Base-by-base conservation (phyloP, 2,888 invertebrate species). In the Eupithecia exiguata region DNA sequence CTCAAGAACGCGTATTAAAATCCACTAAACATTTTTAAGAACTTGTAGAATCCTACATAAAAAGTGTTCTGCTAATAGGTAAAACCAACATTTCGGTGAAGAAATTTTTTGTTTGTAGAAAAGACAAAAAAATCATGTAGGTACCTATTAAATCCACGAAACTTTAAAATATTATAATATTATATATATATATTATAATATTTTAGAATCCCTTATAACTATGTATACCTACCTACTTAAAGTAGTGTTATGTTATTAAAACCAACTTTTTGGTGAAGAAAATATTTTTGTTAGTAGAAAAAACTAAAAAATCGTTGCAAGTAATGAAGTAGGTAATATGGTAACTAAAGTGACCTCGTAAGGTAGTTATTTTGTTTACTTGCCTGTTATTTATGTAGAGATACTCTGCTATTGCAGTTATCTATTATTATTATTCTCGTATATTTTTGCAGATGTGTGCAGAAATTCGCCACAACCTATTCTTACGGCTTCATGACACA, bases 401-500 rank as follows among this genome's bases (percentile, higher is more conserved):
- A n/a, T n/a, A 9, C 49, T 53, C 49, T 3, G 49, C 49, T 49
- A 49, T 46, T 18, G 5, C 46, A 18, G 16, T 6, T 18, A 18
- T 5, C 5, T 18, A 14, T 14, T 30, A 30, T 7, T 38, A 10
- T 38, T 43, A 53, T 21, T n/a, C n/a, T 49, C 9, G n/a, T 7
- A n/a, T 49, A 46, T 18, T 46, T 78, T 75, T 74, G 30, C 89
- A 94, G 94, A 82, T 94, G 93, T 79, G 93, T 93, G 69, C 87
- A 93, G 83, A 91, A 91, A 83, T 93, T 94, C 80, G 86, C 90
- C 16, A 79, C 78, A 75, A 94, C 92, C 75, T 94, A 94, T 85
- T 89, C 93, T 2, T 93, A 93, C 78, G 94, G 94, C 58, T 94
- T 94, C 87, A 91, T 94, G 92, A 93, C 93, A 78, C 94, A 94